Conservation (phyloP, 2,888 invertebrate genomes). For the Amphipyra tragopoginis region DNA sequence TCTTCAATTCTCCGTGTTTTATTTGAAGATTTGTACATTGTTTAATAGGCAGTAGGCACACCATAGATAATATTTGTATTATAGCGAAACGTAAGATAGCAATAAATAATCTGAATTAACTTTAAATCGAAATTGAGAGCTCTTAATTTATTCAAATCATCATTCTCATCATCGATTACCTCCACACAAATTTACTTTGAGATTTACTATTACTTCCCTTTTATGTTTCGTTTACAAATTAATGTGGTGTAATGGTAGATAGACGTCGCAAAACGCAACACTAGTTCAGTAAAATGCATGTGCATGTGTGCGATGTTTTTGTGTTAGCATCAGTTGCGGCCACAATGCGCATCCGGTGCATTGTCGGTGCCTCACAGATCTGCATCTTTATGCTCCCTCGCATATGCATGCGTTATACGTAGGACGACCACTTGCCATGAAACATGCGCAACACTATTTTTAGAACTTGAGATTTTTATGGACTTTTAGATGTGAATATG, state of each 20-base stretch:
- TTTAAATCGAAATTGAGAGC: too few species aligned
- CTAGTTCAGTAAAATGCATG: conserved; percentile 27
- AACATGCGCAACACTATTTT: conserved; percentile 18
- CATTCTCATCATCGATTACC: not conserved
- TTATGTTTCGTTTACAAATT: conserved; percentile 2
- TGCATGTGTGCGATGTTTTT: conserved; percentile 43
- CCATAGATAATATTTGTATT: too few species aligned
- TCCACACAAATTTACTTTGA: not conserved
- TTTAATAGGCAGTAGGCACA: too few species aligned
- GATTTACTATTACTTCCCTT: not conserved
- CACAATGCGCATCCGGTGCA: conserved; percentile 69
- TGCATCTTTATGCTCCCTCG: conserved; percentile 72
- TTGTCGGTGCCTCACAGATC: conserved; percentile 65
- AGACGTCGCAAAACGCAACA: conserved; percentile 16
- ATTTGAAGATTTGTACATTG: too few species aligned
- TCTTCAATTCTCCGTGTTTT: conserved; percentile 4
- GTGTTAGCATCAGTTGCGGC: conserved; percentile 52
- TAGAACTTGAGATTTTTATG: conserved; percentile 15
- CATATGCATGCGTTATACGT: conserved; percentile 57
- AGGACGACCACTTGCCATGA: conserved; percentile 28
- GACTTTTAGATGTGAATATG: not conserved
- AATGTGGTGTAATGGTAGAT: not conserved
- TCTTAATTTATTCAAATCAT: conserved; percentile 10
- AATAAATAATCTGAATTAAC: too few species aligned
- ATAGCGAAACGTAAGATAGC: too few species aligned